Percentiles rank a stretch among this genome's conserved stretches.
Conservation (phyloP, 2,113 vertebrate species). For the Laticauda laticaudata region DNA sequence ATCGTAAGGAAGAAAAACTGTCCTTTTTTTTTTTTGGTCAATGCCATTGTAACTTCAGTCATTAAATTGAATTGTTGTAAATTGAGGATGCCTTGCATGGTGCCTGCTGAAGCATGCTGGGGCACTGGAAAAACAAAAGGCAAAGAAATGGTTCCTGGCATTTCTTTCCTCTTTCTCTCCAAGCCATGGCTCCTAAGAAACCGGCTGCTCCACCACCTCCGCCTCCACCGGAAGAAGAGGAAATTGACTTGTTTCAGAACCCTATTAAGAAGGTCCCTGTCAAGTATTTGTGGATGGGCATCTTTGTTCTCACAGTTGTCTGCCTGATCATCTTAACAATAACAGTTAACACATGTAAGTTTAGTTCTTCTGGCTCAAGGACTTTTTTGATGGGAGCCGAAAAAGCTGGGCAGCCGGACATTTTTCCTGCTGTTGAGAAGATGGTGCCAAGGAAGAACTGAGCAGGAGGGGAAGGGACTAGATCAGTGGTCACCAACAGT, state of each 20-base stretch:
- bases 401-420: neutral
- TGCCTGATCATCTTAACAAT: neutral
- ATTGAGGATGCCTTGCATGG: neutral
- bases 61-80: neutral
- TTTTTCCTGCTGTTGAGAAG: no score
- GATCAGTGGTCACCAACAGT: no score
- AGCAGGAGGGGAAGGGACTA: neutral
- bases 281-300: neutral
- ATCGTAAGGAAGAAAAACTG: neutral
- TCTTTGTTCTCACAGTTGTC: rapidly evolving
- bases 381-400: neutral
- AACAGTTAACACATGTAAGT: neutral
- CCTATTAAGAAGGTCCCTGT: neutral
- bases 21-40: neutral
- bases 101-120: no score
- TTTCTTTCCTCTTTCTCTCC: neutral
- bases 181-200: neutral
- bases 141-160: neutral
- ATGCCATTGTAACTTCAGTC: neutral
- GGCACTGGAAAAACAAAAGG: neutral
- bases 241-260: neutral
- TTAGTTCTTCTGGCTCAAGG: neutral
- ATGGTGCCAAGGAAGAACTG: neutral
- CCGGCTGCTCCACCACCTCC: neutral
- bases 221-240: neutral